Evolutionary conservation across 2,113 vertebrate genomes (phyloP).

Genomic region (Neodontobutis hainanensis): DNA sequence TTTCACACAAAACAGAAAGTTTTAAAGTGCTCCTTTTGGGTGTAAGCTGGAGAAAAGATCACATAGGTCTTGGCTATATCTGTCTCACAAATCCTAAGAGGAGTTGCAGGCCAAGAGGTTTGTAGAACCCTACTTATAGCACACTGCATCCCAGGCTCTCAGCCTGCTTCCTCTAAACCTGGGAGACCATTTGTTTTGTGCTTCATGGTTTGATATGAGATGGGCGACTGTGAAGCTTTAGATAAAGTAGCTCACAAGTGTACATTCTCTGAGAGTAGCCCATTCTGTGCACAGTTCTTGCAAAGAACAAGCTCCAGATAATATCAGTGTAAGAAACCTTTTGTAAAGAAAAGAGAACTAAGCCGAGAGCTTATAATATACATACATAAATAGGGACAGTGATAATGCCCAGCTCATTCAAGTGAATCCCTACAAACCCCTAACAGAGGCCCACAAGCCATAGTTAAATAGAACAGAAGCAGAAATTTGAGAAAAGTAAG

Average conservation of each 20-base stretch:
- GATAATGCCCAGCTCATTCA: background rate
- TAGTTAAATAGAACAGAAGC: background rate
- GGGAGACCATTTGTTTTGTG: slow-evolving; percentile 4
- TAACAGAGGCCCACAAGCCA: background rate
- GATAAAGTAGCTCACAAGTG: too few species aligned
- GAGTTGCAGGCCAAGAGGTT: background rate
- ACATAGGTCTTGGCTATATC: background rate
- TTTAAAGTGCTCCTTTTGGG: slow-evolving; percentile 8
- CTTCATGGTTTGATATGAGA: background rate
- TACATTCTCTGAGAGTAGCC: too few species aligned
- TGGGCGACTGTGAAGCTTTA: too few species aligned
- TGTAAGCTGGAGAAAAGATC: slow-evolving; percentile 2
- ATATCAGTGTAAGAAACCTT: background rate
- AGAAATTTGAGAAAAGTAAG: background rate
- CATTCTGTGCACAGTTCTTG: too few species aligned
- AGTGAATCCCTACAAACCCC: background rate
- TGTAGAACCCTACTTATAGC: background rate
- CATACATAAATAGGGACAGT: background rate
- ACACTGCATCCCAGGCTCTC: background rate
- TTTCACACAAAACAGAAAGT: slow-evolving; percentile 9
- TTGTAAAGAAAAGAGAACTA: background rate
- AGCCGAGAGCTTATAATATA: background rate
- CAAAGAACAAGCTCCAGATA: background rate
- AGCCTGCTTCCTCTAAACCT: background rate
- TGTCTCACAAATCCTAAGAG: background rate